Conservation (phyloP, 2,888 invertebrate genomes). For the Patella depressa region DNA sequence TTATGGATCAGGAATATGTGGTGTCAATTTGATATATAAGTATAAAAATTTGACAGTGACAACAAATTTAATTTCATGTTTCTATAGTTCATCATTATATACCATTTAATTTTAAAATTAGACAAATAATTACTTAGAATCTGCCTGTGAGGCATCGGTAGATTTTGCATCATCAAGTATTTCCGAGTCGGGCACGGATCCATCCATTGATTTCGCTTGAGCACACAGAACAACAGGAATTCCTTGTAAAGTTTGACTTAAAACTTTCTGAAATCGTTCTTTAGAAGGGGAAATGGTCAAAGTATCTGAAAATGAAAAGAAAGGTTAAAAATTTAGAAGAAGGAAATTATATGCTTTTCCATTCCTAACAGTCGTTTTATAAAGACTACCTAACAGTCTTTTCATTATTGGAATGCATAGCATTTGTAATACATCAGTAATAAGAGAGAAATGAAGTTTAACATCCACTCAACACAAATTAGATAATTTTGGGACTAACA, state of each 20-base stretch:
- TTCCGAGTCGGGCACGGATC: slow-evolving; percentile 42
- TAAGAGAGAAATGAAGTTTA: too few relatives aligned
- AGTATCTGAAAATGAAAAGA: slow-evolving; percentile 43
- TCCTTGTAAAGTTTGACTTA: slow-evolving; percentile 54
- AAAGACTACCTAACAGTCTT: too few relatives aligned
- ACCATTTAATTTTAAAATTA: too few relatives aligned
- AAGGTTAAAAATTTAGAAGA: not conserved
- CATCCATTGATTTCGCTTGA: slow-evolving; percentile 60
- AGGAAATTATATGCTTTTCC: too few relatives aligned
- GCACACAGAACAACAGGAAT: slow-evolving; percentile 60
- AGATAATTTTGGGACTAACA: too few relatives aligned
- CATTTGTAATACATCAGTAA: not conserved
- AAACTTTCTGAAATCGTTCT: slow-evolving; percentile 53
- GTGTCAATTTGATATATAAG: too few relatives aligned
- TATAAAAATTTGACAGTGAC: too few relatives aligned
- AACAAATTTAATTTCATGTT: too few relatives aligned
- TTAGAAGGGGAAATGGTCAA: slow-evolving; percentile 60
- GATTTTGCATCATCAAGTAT: slow-evolving; percentile 35
- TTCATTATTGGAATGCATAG: not conserved
- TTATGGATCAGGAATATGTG: too few relatives aligned
- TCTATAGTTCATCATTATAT: too few relatives aligned
- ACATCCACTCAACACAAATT: too few relatives aligned
- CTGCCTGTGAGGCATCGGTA: slow-evolving; percentile 28
- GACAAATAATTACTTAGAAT: slow-evolving; percentile 15
- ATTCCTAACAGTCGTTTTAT: too few relatives aligned